Base-by-base conservation (phyloP, 2,888 invertebrate genomes). In the Drosophila setosimentum region DNA sequence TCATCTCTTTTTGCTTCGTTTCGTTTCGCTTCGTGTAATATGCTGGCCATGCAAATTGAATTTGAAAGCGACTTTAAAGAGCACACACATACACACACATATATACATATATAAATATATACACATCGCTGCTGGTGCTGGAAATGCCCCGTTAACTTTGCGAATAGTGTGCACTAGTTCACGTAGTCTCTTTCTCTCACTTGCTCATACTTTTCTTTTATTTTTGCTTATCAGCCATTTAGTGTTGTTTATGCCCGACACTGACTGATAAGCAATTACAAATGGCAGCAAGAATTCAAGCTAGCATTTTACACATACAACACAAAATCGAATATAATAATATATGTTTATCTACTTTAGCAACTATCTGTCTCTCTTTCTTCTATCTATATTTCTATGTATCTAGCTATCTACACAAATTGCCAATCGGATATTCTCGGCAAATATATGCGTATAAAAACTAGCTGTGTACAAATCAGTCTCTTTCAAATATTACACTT, bases 21-120 rank as follows among this genome's bases (percentile, higher is more conserved):
- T 74, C 61, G 79, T 37, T 79, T 74, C 69, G 79, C 68, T 62
- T 79, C 75, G 61, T 53, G 35, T 72, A 73, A 54, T 73, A 53
- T 73, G 64, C 42, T 60, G 50, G 42, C 51, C 68, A 77, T 69
- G 80, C 69, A 78, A 78, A 78, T 78, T 78, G 40, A 78, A 80
- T 77, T 80, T 77, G 70, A 76, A 77, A 76, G 70, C 49, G 33
- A 62, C 16, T 71, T 71, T 64, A 73, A 68, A 78, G 68, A 50
- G 73, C 18, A 37, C 42, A 55, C 58, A 35, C 49, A 37, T 27
- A 45, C 11, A 21, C n/a, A 42, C 45, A 21, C 16, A n/a, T n/a
- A n/a, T n/a, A n/a, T n/a, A n/a, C n/a, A n/a, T n/a, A n/a, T n/a
- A n/a, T n/a, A n/a, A n/a, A n/a, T n/a, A n/a, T n/a, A n/a, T n/a